Base-by-base conservation (phyloP, 2,113 vertebrate species). In the Numida meleagris region DNA sequence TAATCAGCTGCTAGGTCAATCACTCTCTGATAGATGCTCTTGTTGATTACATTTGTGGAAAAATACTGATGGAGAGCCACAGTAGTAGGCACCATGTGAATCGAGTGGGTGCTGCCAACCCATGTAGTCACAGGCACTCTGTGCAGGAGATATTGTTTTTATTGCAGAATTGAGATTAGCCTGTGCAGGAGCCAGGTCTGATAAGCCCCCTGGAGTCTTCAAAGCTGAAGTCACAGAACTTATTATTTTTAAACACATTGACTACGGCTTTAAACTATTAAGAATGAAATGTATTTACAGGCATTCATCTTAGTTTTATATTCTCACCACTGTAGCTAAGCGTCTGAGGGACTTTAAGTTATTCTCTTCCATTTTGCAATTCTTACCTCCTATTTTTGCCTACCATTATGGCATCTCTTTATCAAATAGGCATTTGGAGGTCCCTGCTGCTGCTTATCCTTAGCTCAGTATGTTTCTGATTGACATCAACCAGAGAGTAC, bases 1-100 rank as follows among this genome's bases (percentile, higher is more conserved):
- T 92, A 88, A 96, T 95, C 94, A 89, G 89, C 84, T 74, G 62
- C 72, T 88, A 51, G 70, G 82, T 63, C 45, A 88, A 61, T 89
- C 58, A 23, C 20, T 55, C 5, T 53, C 62, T 93, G 89, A 76
- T 96, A 82, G 29, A 83, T 81, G 57, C 24, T 91, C 18, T 81
- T 55, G n/a, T 76, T 16, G 58, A 51, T 89, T 59, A 29, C 38
- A 10, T 77, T 80, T 72, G 48, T 76, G 57, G 61, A 72, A 86
- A 96, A 89, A 45, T 50, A 74, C 75, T 0, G 1, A 38, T 48
- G 40, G 38, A 27, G 9, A 0, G 5, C 57, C 66, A 19, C 29
- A 27, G 68, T 25, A 63, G 61, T 9, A 81, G 42, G 58, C 36
- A 78, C 75, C 43, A 12, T 34, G 38, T 74, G 81, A 90, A 67